Evolutionary conservation across 2,113 vertebrate species (phyloP).

Genomic region (Ailuropoda melanoleuca): DNA sequence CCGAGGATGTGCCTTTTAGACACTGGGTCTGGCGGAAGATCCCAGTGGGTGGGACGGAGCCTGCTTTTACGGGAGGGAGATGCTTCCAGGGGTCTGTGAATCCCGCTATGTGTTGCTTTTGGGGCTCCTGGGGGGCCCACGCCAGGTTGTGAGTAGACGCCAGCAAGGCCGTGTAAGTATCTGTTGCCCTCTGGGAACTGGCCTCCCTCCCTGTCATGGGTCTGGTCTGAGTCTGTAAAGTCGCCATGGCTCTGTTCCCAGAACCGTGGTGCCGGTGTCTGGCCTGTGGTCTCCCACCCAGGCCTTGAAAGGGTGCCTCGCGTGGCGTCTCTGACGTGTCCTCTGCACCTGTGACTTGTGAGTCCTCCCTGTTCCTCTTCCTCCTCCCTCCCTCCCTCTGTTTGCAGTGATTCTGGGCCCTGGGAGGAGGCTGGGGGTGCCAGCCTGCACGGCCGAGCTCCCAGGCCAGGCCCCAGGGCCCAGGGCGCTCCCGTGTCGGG

Average conservation of each 20-base stretch:
- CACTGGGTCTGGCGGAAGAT: rapidly evolving
- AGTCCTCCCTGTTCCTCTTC: neutral
- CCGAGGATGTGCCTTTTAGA: neutral
- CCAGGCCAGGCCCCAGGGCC: neutral
- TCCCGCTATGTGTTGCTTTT: neutral
- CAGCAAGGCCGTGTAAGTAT: neutral
- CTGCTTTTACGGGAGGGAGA: rapidly evolving
- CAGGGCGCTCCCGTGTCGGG: neutral
- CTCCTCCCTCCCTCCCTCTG: neutral
- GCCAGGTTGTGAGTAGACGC: neutral
- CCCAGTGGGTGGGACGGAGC: neutral
- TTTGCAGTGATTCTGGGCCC: neutral
- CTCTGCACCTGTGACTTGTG: neutral
- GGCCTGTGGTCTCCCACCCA: rapidly evolving
- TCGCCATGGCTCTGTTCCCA: rapidly evolving
- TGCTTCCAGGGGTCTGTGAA: neutral
- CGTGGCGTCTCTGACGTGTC: rapidly evolving
- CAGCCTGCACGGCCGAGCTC: neutral
- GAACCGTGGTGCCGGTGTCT: rapidly evolving
- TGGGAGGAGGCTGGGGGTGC: neutral
- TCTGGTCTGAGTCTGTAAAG: neutral
- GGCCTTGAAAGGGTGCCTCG: neutral
- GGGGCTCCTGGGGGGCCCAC: neutral
- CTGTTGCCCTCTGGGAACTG: neutral
- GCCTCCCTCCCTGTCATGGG: neutral